phyloP scores from a whole-genome alignment of 2,888 invertebrate genomes.

The Himalopsyche anomala region DNA sequence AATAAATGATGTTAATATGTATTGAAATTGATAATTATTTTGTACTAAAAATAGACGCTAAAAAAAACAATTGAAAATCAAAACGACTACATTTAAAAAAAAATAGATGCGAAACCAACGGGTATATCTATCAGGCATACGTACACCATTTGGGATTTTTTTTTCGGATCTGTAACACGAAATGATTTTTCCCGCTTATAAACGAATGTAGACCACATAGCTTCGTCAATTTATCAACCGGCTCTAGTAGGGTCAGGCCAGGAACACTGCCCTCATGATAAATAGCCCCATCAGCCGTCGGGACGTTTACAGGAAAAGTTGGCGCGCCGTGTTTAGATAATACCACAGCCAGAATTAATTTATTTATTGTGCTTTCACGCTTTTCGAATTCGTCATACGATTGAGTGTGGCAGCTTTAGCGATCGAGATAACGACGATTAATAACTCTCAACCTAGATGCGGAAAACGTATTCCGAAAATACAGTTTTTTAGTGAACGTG shows the following conservation, averaged over 20 bases:
- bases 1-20: no score
- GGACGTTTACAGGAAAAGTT: conserved; percentile 58
- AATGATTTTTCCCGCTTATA: neutral
- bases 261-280: conserved; percentile 52
- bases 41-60: no score
- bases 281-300: conserved; percentile 54
- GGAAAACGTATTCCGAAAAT: conserved; percentile 17
- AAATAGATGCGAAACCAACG: no score
- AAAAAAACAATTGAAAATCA: no score
- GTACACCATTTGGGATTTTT: neutral
- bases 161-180: neutral
- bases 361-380: conserved; percentile 58
- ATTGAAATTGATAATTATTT: no score
- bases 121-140: no score
- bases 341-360: conserved; percentile 36
- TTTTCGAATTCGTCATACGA: conserved; percentile 46
- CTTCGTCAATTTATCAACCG: conserved; percentile 58
- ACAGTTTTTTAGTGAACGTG: conserved; percentile 8
- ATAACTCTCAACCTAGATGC: conserved; percentile 37
- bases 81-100: no score
- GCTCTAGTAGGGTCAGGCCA: conserved; percentile 50
- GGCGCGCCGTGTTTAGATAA: conserved; percentile 57
- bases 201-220: conserved; percentile 35
- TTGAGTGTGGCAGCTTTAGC: conserved; percentile 11
- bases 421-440: conserved; percentile 39